A percentile compares a stretch with the other conserved stretches of the same genome.
Evolutionary conservation across 2,888 invertebrate species (phyloP).

Genomic region (Deladenus siricidicola): DNA sequence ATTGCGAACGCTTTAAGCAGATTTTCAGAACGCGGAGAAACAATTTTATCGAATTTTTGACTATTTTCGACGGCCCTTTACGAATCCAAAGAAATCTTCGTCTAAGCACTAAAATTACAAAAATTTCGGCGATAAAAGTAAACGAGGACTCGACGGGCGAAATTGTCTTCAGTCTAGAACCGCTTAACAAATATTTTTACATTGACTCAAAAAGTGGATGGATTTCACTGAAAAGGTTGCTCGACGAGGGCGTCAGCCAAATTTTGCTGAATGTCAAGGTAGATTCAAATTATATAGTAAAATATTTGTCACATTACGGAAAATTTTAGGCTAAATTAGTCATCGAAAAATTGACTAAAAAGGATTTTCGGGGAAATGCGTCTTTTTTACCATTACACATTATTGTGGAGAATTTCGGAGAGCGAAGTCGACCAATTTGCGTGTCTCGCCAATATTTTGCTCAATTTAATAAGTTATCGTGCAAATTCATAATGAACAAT

Average conservation of each 20-base stretch:
- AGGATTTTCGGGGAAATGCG: background rate
- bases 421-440: background rate
- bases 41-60: too few relatives aligned
- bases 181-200: background rate
- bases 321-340: background rate
- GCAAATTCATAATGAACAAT: background rate
- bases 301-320: background rate
- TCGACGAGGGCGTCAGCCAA: background rate
- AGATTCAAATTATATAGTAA: background rate
- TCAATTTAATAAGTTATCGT: background rate
- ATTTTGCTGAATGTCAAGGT: background rate
- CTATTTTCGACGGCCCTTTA: background rate
- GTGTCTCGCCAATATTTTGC: background rate
- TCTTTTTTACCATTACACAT: background rate
- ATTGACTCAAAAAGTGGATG: background rate
- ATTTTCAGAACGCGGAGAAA: too few relatives aligned
- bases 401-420: background rate
- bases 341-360: background rate
- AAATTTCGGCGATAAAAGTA: background rate
- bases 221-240: background rate
- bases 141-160: background rate
- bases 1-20: too few relatives aligned
- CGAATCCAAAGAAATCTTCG: background rate
- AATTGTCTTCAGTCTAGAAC: background rate
- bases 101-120: conserved; percentile 2